Percentiles rank a stretch among this genome's conserved stretches.
These are phyloP conservation scores for Phaenicophaeus curvirostris DNA, from an alignment of 2,797 vertebrate genomes.

Conservation along the genomic window DNA sequence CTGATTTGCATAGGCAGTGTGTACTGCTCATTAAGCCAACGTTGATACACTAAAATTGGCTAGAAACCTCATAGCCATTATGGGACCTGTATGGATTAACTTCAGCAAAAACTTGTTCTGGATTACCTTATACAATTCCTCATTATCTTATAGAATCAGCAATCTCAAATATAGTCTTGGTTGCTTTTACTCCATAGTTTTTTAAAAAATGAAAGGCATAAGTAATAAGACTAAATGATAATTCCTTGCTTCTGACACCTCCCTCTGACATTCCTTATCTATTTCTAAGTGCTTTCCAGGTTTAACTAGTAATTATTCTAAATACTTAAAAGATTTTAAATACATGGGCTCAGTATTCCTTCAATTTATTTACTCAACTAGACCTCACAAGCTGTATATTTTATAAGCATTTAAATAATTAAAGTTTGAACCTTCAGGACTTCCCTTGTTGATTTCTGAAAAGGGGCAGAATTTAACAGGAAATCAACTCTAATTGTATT, in stretches of 20 bases:
- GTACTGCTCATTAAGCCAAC: background rate
- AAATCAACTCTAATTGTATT: constrained; percentile 57
- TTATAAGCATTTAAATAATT: constrained; percentile 56
- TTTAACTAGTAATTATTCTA: constrained; percentile 18
- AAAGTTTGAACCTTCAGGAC: constrained; percentile 19
- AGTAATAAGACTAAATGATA: background rate
- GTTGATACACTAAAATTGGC: background rate
- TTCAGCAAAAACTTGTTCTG: background rate
- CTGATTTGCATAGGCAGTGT: background rate
- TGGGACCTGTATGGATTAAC: background rate
- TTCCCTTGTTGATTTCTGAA: constrained; percentile 35
- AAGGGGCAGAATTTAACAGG: constrained; percentile 16
- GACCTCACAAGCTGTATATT: constrained; percentile 20
- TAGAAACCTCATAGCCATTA: background rate
- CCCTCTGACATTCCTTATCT: background rate
- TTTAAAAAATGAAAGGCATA: background rate
- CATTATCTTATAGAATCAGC: background rate
- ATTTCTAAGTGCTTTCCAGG: background rate
- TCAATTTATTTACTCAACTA: constrained; percentile 38
- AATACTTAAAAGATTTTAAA: constrained; percentile 42
- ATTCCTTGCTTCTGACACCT: background rate
- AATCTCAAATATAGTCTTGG: background rate
- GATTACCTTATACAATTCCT: background rate
- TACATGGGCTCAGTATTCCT: constrained; percentile 3
- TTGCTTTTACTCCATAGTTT: background rate